A percentile compares a stretch with the other conserved stretches of the same genome.
phyloP scores from a whole-genome alignment of 2,113 vertebrate genomes.

The Semnornis frantzii region DNA sequence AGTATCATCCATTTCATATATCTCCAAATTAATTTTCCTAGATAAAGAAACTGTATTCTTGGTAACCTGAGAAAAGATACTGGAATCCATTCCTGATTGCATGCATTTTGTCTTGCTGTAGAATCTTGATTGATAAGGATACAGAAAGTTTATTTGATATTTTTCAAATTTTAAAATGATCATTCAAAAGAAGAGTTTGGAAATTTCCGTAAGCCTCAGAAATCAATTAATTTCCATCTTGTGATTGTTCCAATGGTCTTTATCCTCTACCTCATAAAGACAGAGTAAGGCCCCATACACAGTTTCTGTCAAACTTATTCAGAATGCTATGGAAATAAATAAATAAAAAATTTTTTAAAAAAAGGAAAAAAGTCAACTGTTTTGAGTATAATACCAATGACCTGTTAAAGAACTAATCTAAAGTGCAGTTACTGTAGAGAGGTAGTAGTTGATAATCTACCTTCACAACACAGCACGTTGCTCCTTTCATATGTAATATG shows the following conservation, averaged over 20 bases:
- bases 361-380: too few species aligned
- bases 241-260: neutral
- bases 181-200: neutral
- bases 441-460: neutral
- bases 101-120: neutral
- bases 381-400: neutral
- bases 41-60: neutral
- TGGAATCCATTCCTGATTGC: neutral
- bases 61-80: neutral
- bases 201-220: neutral
- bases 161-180: neutral
- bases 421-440: neutral
- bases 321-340: neutral
- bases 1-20: too few species aligned
- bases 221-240: neutral
- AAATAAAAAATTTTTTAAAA: too few species aligned
- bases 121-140: neutral
- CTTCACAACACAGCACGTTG: neutral
- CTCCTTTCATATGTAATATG: neutral
- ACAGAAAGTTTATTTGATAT: neutral
- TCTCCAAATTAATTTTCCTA: too few species aligned
- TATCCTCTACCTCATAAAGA: neutral
- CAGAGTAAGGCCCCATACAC: neutral
- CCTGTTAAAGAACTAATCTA: neutral
- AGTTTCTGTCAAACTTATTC: neutral